These are phyloP conservation scores for Mycetomoellerius zeteki DNA, from an alignment of 1,140 invertebrate species.

Conservation along the genomic window DNA sequence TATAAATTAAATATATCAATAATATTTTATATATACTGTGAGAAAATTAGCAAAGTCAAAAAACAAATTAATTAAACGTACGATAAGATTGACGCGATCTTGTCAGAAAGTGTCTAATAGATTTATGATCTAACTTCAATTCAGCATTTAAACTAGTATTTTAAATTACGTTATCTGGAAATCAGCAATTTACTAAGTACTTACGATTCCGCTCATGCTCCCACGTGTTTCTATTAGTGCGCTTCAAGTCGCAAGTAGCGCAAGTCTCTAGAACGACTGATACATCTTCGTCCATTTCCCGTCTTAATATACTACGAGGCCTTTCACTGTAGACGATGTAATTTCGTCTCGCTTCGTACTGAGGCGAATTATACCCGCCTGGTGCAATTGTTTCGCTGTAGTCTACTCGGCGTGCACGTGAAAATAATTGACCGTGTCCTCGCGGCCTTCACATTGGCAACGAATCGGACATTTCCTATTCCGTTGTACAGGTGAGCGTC, in stretches of 20 bases:
- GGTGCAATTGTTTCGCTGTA: constrained; percentile 76
- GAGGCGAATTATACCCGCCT: constrained; percentile 43
- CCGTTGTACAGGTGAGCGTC: constrained; percentile 37
- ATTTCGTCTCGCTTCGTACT: constrained; percentile 77
- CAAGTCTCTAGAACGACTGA: constrained; percentile 82
- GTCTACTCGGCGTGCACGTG: constrained; percentile 58
- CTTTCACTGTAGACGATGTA: constrained; percentile 84
- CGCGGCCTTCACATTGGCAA: constrained; percentile 53
- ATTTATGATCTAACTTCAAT: not conserved
- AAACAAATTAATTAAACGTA: not conserved
- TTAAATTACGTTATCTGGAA: not conserved
- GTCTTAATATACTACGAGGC: constrained; percentile 85
- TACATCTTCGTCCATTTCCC: constrained; percentile 84
- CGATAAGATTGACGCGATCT: not conserved
- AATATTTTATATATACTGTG: not conserved
- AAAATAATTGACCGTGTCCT: constrained; percentile 71
- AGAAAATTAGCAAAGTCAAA: not conserved
- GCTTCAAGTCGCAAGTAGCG: constrained; percentile 60
- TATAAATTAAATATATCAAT: not conserved
- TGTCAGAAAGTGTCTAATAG: not conserved
- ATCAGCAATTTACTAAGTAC: constrained; percentile 67
- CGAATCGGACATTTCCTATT: constrained; percentile 64
- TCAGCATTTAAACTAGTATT: not conserved
- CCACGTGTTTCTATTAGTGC: constrained; percentile 65
- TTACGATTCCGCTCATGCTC: constrained; percentile 80